phyloP scores from a whole-genome alignment of 1,140 invertebrate species.

The Euwallacea fornicatus region DNA sequence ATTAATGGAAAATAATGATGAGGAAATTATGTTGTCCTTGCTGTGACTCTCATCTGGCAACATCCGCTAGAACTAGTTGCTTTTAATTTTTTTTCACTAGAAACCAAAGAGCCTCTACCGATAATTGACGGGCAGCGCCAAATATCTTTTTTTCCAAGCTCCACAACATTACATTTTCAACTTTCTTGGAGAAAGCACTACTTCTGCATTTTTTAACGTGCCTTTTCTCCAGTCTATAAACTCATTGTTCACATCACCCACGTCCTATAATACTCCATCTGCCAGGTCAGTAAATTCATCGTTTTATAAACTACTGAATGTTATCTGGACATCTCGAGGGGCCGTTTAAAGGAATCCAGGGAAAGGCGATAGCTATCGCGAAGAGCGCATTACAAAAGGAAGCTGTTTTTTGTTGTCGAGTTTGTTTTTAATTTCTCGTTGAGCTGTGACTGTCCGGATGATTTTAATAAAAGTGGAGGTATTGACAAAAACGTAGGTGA shows the following conservation, averaged over 20 bases:
- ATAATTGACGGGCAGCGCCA: too few species aligned
- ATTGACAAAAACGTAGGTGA: slow-evolving; percentile 16
- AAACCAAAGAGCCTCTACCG: too few species aligned
- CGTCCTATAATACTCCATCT: slow-evolving; percentile 30
- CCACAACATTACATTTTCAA: too few species aligned
- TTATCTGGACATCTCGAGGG: slow-evolving; percentile 35
- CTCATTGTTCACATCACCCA: slow-evolving; percentile 30
- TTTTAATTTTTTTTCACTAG: too few species aligned
- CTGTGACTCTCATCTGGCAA: too few species aligned
- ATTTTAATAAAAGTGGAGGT: slow-evolving; percentile 14
- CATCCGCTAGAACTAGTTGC: too few species aligned
- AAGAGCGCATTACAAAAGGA: slow-evolving; percentile 24
- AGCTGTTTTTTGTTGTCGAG: slow-evolving; percentile 25
- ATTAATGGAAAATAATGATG: too few species aligned
- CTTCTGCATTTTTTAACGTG: too few species aligned
- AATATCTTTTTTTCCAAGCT: too few species aligned
- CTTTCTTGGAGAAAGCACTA: too few species aligned
- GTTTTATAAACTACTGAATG: slow-evolving; percentile 36
- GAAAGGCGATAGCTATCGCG: slow-evolving; percentile 29
- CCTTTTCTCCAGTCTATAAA: not conserved
- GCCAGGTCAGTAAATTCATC: slow-evolving; percentile 38
- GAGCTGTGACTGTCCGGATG: slow-evolving; percentile 12
- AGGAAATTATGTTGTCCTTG: too few species aligned
- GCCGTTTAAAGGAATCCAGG: slow-evolving; percentile 37
- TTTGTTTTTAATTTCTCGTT: slow-evolving; percentile 27